Conservation (phyloP, 2,797 vertebrate genomes). For the Neosilurus mollespiculum region DNA sequence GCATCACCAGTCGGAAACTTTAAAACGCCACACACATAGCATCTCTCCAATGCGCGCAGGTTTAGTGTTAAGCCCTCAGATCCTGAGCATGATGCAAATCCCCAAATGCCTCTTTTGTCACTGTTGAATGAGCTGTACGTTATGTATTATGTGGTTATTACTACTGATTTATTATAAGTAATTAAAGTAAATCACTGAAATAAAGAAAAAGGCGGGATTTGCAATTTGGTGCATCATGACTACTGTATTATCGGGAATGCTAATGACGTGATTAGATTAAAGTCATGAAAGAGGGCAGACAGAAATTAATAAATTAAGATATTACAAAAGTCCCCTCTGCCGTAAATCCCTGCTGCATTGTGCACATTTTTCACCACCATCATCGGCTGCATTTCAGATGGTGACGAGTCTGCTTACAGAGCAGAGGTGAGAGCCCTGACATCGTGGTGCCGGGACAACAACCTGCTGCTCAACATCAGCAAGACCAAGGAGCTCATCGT, state of each 20-base stretch:
- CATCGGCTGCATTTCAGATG: too few species aligned
- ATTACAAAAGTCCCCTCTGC: slow-evolving; percentile 66
- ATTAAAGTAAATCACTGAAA: slow-evolving; percentile 79
- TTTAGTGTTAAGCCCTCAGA: neutral
- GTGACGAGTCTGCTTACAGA: too few species aligned
- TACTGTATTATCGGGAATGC: slow-evolving; percentile 61
- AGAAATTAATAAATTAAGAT: slow-evolving; percentile 81
- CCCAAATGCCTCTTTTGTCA: slow-evolving; percentile 56
- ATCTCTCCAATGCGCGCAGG: neutral
- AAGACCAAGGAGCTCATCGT: too few species aligned
- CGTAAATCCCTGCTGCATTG: slow-evolving; percentile 59
- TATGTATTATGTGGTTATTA: slow-evolving; percentile 77
- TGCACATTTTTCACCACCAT: neutral
- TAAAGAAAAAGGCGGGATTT: slow-evolving; percentile 58
- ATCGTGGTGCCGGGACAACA: too few species aligned
- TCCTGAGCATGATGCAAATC: neutral
- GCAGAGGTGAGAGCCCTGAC: too few species aligned
- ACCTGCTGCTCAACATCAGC: too few species aligned
- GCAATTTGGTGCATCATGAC: slow-evolving; percentile 23
- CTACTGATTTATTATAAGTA: slow-evolving; percentile 80
- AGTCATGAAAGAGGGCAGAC: slow-evolving; percentile 67
- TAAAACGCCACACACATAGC: neutral
- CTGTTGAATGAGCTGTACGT: slow-evolving; percentile 75
- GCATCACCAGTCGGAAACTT: neutral
- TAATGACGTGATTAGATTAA: slow-evolving; percentile 78